A percentile compares a stretch with the other conserved stretches of the same genome.
phyloP scores from a whole-genome alignment of 2,888 invertebrate genomes.

The Polia nebulosa region DNA sequence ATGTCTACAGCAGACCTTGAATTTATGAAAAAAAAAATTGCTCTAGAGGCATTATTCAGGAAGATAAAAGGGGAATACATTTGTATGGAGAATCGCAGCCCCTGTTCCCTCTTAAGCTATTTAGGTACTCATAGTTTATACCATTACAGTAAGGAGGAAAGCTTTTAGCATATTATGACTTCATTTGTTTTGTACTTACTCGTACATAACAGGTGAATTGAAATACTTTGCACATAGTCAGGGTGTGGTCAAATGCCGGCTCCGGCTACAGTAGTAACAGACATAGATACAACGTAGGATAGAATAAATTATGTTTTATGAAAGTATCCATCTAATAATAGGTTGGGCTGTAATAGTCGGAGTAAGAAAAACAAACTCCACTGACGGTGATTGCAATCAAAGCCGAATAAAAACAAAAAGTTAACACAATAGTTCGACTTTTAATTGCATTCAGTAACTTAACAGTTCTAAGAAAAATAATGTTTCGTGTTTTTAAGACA shows the following conservation, averaged over 20 bases:
- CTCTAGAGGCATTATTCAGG: too few relatives aligned
- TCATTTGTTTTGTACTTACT: slow-evolving; percentile 23
- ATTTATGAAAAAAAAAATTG: too few relatives aligned
- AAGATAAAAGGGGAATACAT: too few relatives aligned
- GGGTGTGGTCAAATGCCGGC: slow-evolving; percentile 32
- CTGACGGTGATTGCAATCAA: neutral
- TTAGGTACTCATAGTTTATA: neutral
- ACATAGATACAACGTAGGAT: neutral
- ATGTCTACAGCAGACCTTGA: too few relatives aligned
- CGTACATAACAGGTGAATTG: neutral
- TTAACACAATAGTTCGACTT: neutral
- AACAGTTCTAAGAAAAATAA: too few relatives aligned
- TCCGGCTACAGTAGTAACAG: neutral
- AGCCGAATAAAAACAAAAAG: slow-evolving; percentile 2
- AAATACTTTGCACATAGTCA: neutral
- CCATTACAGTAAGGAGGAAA: neutral
- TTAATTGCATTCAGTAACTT: too few relatives aligned
- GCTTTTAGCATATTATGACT: neutral
- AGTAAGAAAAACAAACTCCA: slow-evolving; percentile 1
- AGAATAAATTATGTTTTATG: slow-evolving; percentile 33
- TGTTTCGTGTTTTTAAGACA: too few relatives aligned
- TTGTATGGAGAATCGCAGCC: too few relatives aligned
- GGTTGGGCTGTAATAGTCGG: neutral
- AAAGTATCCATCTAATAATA: slow-evolving; percentile 17
- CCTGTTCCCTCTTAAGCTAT: neutral